Conservation (phyloP, 2,797 vertebrate genomes). For the Argentina silus region DNA sequence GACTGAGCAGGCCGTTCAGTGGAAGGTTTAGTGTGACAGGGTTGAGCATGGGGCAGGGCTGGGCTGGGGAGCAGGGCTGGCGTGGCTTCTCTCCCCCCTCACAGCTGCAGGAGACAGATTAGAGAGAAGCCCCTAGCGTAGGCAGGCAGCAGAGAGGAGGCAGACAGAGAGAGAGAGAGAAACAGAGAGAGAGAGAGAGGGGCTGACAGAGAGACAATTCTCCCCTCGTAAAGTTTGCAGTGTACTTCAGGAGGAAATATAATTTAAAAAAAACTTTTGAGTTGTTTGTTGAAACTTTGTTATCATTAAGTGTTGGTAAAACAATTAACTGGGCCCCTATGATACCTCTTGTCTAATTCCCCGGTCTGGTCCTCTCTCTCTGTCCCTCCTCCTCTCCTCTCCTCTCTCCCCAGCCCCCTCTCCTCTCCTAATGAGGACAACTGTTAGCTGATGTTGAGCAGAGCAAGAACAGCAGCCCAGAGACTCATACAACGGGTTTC, state of each 20-base stretch:
- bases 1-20: background rate
- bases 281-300: background rate
- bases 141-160: background rate
- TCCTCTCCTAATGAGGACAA: background rate
- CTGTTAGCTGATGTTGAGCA: background rate
- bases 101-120: constrained; percentile 41
- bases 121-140: background rate
- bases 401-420: background rate
- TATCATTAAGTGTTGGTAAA: background rate
- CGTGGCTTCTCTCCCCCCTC: constrained; percentile 8
- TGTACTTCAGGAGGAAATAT: no score
- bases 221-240: no score
- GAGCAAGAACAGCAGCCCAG: background rate
- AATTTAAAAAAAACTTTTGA: background rate
- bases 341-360: no score
- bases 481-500: background rate
- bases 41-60: background rate
- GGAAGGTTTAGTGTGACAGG: constrained; percentile 1
- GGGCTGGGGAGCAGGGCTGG: background rate
- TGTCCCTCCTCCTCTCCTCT: background rate
- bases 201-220: background rate
- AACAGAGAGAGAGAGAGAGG: background rate
- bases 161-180: background rate
- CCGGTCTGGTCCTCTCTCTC: background rate
- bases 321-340: background rate